Base-by-base conservation (phyloP, 2,113 vertebrate genomes). In the Anolis carolinensis region DNA sequence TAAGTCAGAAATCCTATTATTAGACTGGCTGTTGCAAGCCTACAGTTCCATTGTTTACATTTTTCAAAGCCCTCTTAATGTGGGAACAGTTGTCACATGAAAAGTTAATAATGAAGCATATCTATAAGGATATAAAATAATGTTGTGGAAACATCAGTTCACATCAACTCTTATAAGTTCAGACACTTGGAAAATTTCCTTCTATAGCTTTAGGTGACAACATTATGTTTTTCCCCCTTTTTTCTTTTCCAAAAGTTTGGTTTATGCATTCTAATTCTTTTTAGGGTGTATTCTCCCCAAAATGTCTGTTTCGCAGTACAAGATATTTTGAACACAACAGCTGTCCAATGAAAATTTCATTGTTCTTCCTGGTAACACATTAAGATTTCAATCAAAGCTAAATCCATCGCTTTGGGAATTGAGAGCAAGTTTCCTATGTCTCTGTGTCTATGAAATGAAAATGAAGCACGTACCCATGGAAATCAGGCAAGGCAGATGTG, bases 21-120 rank as follows among this genome's bases (percentile, higher is more conserved):
- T 25, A 72, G 59, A 85, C 0, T 0, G 68, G 48, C 65, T 80
- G 72, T 82, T 82, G 36, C 63, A 86, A 89, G 25, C 65, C 85
- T 71, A 85, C n/a, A 7, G 68, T 87, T 91, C 62, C 65, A 67
- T 87, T 92, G 92, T 92, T 93, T 91, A 50, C 88, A 89, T 92
- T 93, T 91, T 90, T 90, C 81, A 93, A 93, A 91, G 88, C 86
- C 84, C 86, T 87, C 92, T 86, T 93, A 92, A 81, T 92, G 86
- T 75, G 77, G 90, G 93, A 95, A 95, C 94, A 96, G 95, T 95
- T 96, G 95, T 90, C 92, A 89, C 93, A 96, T 96, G 88, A 96
- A 96, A 97, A 96, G 94, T 96, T 96, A 96, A 96, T 96, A 94
- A 90, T 88, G 88, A 93, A 91, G 84, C 79, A 82, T 88, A 86